A percentile compares a stretch with the other conserved stretches of the same genome.
Conservation (phyloP, 2,797 vertebrate species). For the Ctenosaura bakeri region DNA sequence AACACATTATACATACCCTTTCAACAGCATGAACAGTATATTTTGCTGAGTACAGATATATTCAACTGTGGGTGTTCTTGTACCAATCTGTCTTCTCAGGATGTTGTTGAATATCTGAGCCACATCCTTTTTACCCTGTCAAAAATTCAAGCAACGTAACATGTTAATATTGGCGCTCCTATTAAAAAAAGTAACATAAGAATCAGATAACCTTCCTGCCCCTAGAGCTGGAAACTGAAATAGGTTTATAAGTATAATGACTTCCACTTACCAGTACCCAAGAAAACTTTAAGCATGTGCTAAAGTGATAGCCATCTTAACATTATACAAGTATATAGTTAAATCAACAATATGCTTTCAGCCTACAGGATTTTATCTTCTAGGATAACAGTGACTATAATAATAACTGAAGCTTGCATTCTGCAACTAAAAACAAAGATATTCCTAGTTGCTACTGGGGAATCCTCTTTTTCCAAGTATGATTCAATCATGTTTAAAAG, state of each 20-base stretch:
- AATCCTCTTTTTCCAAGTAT: background rate
- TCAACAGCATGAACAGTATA: conserved; percentile 97
- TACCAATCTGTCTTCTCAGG: conserved; percentile 96
- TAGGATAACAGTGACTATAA: background rate
- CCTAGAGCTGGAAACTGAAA: background rate
- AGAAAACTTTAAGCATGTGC: background rate
- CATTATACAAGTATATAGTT: background rate
- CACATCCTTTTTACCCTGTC: conserved; percentile 96
- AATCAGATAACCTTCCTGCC: background rate
- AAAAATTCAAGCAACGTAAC: conserved; percentile 70
- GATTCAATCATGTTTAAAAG: background rate
- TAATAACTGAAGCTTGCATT: background rate
- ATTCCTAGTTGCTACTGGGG: background rate
- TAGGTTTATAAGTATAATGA: background rate
- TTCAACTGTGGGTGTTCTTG: conserved; percentile 96
- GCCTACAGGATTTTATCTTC: background rate
- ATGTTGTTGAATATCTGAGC: conserved; percentile 99
- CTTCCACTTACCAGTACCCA: background rate
- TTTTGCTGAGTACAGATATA: conserved; percentile 99
- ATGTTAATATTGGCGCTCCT: conserved; percentile 11
- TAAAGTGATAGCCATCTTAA: conserved; percentile 26
- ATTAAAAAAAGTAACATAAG: background rate
- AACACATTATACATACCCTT: conserved; percentile 86
- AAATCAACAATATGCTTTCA: background rate
- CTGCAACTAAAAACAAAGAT: background rate